Base-by-base conservation (phyloP, 2,113 vertebrate species). In the Onychostoma macrolepis region DNA sequence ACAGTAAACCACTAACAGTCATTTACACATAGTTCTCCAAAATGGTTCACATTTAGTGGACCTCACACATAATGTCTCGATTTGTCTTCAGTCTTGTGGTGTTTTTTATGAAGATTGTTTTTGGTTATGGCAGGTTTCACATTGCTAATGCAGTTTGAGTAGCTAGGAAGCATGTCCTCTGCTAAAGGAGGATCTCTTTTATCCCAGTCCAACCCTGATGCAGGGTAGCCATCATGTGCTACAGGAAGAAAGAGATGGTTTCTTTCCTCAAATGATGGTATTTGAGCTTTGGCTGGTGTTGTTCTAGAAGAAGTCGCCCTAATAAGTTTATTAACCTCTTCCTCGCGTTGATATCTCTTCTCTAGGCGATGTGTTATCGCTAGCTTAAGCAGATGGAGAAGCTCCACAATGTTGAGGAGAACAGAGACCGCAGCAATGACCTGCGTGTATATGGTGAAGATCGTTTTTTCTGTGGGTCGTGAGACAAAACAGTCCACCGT, bases 391-490 rank as follows among this genome's bases (percentile, higher is more conserved):
- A 99, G 95, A 83, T 97, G 92, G 24, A 95, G 88, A 19, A 99
- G 94, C 93, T 99, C 98, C 4, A 96, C 24, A 17, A 99, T 75
- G 91, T 99, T 99, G 85, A 99, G 97, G 50, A 95, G 81, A 80
- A 97, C 91, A 24, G 98, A 99, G 85, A 99, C 69, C 9, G 91
- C 83, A 0, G 97, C 96, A 3, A 98, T 96, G 84, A 93, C 96
- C 92, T 97, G 95, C 92, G 96, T 98, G 94, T 99, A 99, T 90
- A 99, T 93, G 90, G 97, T 99, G 90, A 99, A 99, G 92, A 99
- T 96, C 4, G 96, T 98, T 93, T 99, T 99, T 92, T 99, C 98
- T 0, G 97, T 99, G 87, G 98, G 98, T 9, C 98, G 96, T 0
- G 98, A 99, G 89, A 99, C 96, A 19, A 96, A 99, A 91, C 98